Conservation (phyloP, 2,888 invertebrate species). For the Pristionchus exspectatus region DNA sequence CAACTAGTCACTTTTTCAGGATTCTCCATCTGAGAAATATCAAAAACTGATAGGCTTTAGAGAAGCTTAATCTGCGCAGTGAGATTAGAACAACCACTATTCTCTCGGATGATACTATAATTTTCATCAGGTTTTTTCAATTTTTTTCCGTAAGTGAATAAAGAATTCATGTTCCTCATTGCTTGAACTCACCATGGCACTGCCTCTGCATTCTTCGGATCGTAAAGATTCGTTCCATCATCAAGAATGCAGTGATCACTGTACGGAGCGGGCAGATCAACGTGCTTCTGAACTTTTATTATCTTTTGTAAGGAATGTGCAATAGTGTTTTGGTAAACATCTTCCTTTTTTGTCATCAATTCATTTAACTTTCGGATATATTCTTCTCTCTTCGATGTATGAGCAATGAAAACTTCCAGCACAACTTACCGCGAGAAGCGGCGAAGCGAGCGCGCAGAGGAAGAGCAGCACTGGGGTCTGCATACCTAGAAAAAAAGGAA, state of each 20-base stretch:
- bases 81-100: not conserved
- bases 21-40: too few species aligned
- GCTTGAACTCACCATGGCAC: conserved; percentile 68
- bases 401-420: not conserved
- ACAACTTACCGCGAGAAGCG: not conserved
- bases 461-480: conserved; percentile 24
- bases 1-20: too few species aligned
- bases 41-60: not conserved
- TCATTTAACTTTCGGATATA: too few species aligned
- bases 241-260: conserved; percentile 73
- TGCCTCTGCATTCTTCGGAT: conserved; percentile 65
- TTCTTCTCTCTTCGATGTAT: not conserved
- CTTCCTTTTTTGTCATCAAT: too few species aligned
- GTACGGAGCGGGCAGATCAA: conserved; percentile 71
- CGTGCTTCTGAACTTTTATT: conserved; percentile 58
- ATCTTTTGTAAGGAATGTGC: not conserved
- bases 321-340: too few species aligned
- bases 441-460: conserved; percentile 22
- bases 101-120: not conserved
- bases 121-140: not conserved
- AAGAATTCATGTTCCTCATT: not conserved
- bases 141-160: not conserved
- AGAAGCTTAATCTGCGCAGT: too few species aligned
- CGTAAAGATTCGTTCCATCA: conserved; percentile 70
- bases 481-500: not conserved